Evolutionary conservation across 2,113 vertebrate species (phyloP).

Genomic region (Petaurus breviceps): DNA sequence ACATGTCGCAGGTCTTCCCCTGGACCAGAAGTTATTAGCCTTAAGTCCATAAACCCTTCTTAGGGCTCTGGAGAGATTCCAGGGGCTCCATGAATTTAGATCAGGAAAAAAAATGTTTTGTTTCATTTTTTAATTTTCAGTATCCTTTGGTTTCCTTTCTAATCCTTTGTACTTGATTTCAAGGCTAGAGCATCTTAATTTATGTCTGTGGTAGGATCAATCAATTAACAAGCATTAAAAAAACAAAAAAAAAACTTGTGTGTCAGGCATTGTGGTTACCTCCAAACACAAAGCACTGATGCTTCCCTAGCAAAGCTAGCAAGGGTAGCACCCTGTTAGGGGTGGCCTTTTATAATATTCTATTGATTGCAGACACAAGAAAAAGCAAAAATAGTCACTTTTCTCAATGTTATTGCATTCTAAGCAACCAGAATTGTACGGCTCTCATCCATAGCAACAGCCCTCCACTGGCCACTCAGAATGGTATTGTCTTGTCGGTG

Average conservation of each 20-base stretch:
- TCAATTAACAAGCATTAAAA: background rate
- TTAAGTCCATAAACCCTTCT: background rate
- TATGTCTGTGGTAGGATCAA: background rate
- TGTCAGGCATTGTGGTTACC: background rate
- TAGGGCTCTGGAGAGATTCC: background rate
- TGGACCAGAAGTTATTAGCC: background rate
- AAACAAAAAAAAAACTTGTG: background rate
- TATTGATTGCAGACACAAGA: background rate
- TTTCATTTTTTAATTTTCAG: background rate
- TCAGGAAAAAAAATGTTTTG: background rate
- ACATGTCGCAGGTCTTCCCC: background rate
- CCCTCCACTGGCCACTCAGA: background rate
- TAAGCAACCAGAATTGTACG: background rate
- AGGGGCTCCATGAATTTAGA: background rate
- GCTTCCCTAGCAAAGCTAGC: no score
- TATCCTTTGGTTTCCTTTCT: background rate
- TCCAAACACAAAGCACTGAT: no score
- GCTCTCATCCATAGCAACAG: background rate
- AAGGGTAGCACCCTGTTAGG: no score
- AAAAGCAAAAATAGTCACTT: background rate
- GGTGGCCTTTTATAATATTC: no score
- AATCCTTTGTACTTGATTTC: background rate
- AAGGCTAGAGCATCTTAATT: background rate
- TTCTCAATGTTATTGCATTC: background rate
- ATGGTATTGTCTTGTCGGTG: background rate